Base-by-base conservation (phyloP, 2,888 invertebrate species). In the Microctonus hyperodae region DNA sequence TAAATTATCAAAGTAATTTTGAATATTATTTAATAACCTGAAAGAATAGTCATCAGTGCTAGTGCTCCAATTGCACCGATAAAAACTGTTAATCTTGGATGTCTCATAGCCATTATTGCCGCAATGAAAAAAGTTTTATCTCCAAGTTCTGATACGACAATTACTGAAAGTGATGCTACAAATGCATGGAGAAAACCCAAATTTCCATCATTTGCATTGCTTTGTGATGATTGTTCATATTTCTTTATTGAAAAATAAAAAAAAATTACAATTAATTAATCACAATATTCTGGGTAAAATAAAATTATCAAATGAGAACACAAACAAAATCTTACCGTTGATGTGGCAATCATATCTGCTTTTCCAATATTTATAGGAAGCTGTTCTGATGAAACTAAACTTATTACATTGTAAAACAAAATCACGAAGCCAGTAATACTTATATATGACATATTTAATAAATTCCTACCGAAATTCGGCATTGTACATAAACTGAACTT, bases 101-200 rank as follows among this genome's bases (percentile, higher is more conserved):
- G 97, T 79, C 96, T 90, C 98, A 99, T 98, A 1, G 99, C 97
- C 98, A 99, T 97, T 72, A 99, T 98, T 74, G 98, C 98, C 33
- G 98, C 98, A 78, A 99, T 99, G 86, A 99, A 99, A 87, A 99
- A 99, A 10, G 98, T 99, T 86, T 98, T 99, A 86, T 99, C 98
- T 13, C 98, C 98, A 67, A 99, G 87, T 86, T 99, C 99, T 0
- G 98, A 98, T 57, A 99, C 97, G 68, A 99, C 88, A 77, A 99
- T 98, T 73, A 99, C 96, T 57, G 97, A 97, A 69, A 98, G 88
- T 0, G 98, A 93, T 44, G 98, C 97, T 63, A 98, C 86, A 84
- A 99, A 97, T 11, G 95, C 98, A 86, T 97, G 95, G 79, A 94
- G 86, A 84, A 98, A 97, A 68, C 93, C 94, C 65, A 91, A 86